Percentiles rank a stretch among this genome's conserved stretches.
These are phyloP conservation scores for Ephialtes manifestator DNA, from an alignment of 2,888 invertebrate genomes.

Conservation along the genomic window DNA sequence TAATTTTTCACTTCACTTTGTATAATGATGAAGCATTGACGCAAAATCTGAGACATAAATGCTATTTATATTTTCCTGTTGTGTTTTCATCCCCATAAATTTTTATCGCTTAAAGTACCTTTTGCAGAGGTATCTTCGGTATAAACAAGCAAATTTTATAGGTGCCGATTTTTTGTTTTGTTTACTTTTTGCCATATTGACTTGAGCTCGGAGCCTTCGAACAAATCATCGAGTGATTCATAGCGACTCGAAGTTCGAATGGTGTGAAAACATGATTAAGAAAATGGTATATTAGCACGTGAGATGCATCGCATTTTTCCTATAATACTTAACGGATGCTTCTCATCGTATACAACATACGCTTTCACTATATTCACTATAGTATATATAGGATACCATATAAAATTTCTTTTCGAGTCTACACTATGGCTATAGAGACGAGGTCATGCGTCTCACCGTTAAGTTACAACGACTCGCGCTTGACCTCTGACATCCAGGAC, in stretches of 20 bases:
- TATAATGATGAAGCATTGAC: neutral
- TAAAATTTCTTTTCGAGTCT: constrained; percentile 47
- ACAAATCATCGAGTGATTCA: constrained; percentile 24
- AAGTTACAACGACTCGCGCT: constrained; percentile 80
- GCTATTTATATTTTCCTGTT: neutral
- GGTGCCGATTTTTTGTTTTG: neutral
- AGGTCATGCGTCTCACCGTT: constrained; percentile 73
- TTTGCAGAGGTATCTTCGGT: neutral
- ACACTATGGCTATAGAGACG: constrained; percentile 23
- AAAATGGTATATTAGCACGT: constrained; percentile 38
- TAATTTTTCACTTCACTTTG: neutral
- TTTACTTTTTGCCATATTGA: neutral
- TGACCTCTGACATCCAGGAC: constrained; percentile 80
- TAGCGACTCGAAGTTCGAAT: neutral
- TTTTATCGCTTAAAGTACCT: neutral
- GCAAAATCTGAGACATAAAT: neutral
- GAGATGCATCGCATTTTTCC: constrained; percentile 19
- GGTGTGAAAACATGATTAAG: constrained; percentile 23
- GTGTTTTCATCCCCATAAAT: neutral
- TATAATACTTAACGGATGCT: constrained; percentile 41
- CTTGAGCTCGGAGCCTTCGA: neutral
- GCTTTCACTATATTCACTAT: constrained; percentile 43
- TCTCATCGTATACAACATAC: constrained; percentile 41
- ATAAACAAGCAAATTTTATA: neutral
- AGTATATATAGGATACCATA: constrained; percentile 38